Evolutionary conservation across 2,888 invertebrate species (phyloP).

Genomic region (Helleia helle): DNA sequence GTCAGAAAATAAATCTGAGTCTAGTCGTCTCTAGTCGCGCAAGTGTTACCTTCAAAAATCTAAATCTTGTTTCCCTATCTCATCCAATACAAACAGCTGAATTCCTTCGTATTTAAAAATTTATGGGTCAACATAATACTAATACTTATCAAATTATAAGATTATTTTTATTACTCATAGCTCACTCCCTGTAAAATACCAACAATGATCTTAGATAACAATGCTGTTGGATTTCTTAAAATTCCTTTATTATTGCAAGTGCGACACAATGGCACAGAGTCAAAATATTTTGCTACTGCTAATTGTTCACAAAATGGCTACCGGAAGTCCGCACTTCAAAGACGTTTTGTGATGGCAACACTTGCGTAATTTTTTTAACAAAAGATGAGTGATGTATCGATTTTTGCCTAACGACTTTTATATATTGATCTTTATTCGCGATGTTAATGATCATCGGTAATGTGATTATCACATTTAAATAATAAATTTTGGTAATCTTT

Average conservation of each 20-base stretch:
- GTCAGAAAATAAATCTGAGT: no score
- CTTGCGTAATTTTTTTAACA: slow-evolving; percentile 28
- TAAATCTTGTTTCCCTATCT: no score
- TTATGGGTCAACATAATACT: no score
- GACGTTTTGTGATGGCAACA: slow-evolving; percentile 14
- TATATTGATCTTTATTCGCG: no score
- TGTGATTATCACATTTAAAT: no score
- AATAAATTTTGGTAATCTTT: no score
- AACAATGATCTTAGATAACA: slow-evolving; percentile 12
- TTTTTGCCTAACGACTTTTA: slow-evolving; percentile 18
- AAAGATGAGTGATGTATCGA: slow-evolving; percentile 38
- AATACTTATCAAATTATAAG: not conserved
- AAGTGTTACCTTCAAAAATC: no score
- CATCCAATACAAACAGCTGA: no score
- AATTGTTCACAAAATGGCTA: slow-evolving; percentile 37
- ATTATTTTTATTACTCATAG: not conserved
- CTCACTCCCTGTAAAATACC: slow-evolving; percentile 22
- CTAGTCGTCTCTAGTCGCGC: no score
- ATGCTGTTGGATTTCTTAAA: slow-evolving; percentile 34
- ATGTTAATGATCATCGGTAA: no score
- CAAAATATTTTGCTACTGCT: slow-evolving; percentile 54
- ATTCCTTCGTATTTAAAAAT: no score
- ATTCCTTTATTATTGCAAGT: slow-evolving; percentile 47
- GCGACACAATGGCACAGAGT: slow-evolving; percentile 39
- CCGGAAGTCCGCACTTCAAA: slow-evolving; percentile 50